Evolutionary conservation across 2,797 vertebrate genomes (phyloP), one percentile per base, ranked within the genome.

Genomic region (Rhabdomys pumilio): DNA sequence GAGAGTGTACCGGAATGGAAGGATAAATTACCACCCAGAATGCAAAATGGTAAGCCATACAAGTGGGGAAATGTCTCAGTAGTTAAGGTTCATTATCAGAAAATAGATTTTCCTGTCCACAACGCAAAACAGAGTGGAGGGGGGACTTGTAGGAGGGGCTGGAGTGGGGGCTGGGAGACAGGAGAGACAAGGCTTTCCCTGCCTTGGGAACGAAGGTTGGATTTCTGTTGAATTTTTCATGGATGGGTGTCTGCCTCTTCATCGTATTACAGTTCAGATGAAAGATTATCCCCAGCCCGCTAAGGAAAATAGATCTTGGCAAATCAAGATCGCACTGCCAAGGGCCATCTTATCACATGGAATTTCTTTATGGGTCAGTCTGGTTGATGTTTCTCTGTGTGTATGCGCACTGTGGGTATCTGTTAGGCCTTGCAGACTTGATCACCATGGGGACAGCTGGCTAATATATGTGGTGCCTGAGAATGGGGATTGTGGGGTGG

Each of bases 321-420:
- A 97, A 97, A 90, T 95, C 93, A 91, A 97, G 97, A 94, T 94
- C 97, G 93, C 80, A n/a, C 84, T 83, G 97, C 95, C 94, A 53
- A 96, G 83, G 95, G 93, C 95, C 97, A 81, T 0, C 15, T 73
- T 86, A 93, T 89, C 88, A 69, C 83, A 69, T 20, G 75, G 90
- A 89, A 96, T 95, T 96, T 96, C 95, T 92, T 93, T 63, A 19
- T 69, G 94, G 96, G 85, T 96, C 93, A 95, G 3, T 38, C 14
- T 5, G 73, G 87, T 44, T 93, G 94, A 93, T 89, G 90, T 95
- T 94, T 94, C 81, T 90, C 20, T 80, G 3, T 79, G 65, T n/a
- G 69, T 47, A 57, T 38, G 76, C 31, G 24, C 73, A 82, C 77
- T 26, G 63, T 44, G 55, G 76, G 38, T 72, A 11, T 90, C 94